Evolutionary conservation across 2,113 vertebrate species (phyloP).

Genomic region (Eubucco bourcierii): DNA sequence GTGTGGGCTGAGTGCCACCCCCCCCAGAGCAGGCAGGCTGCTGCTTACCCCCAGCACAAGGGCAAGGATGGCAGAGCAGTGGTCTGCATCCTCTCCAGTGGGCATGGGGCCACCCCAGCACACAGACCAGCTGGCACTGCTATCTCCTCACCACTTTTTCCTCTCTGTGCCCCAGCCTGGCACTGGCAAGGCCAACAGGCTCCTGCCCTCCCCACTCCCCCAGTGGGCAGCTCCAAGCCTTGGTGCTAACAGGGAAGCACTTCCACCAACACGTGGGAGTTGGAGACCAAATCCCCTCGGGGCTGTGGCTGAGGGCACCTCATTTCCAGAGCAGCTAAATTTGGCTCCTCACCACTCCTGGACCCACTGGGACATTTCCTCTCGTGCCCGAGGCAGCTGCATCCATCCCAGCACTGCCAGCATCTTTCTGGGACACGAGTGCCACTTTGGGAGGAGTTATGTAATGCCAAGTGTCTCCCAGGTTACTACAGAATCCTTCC

Average conservation of each 20-base stretch:
- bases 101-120: neutral
- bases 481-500: neutral
- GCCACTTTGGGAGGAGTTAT: neutral
- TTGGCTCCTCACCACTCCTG: neutral
- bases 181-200: fast-evolving
- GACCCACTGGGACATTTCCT: neutral
- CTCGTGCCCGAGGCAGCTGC: neutral
- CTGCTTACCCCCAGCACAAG: neutral
- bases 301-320: neutral
- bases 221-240: fast-evolving
- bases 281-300: neutral
- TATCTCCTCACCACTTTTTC: neutral
- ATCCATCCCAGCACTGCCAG: neutral
- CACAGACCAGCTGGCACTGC: fast-evolving
- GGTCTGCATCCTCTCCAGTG: neutral
- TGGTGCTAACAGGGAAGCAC: fast-evolving
- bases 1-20: neutral
- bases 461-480: neutral
- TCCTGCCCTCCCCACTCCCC: neutral
- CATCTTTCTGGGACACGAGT: neutral
- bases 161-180: fast-evolving
- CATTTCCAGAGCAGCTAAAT: neutral
- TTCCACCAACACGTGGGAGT: neutral
- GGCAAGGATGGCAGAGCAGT: neutral
- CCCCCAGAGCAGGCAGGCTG: neutral